Conservation (phyloP, 2,888 invertebrate genomes). For the Acleris sparsana region DNA sequence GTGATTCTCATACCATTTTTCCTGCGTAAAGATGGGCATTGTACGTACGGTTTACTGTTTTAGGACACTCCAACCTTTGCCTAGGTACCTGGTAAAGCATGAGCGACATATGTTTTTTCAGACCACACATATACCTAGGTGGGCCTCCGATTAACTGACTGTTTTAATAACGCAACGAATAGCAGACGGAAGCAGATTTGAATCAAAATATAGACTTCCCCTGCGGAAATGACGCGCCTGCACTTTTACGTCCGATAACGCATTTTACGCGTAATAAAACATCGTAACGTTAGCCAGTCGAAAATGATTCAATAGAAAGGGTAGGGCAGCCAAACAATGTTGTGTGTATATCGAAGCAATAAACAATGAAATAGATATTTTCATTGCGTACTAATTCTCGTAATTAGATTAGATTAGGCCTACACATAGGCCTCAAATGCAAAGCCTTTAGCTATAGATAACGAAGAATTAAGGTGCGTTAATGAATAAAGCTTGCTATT, state of each 20-base stretch:
- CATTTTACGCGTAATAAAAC: slow-evolving; percentile 44
- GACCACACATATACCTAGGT: too few relatives aligned
- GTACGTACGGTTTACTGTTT: background rate
- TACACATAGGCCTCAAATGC: too few relatives aligned
- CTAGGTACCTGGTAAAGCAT: background rate
- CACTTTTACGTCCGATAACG: slow-evolving; percentile 40
- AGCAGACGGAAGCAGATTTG: slow-evolving; percentile 69
- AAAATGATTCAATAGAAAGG: background rate
- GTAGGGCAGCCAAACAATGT: too few relatives aligned
- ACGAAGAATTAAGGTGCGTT: too few relatives aligned
- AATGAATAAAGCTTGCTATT: too few relatives aligned
- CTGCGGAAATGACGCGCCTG: slow-evolving; percentile 68
- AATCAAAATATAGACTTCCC: slow-evolving; percentile 78
- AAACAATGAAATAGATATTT: too few relatives aligned
- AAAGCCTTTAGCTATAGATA: too few relatives aligned
- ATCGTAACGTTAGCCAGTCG: background rate
- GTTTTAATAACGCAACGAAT: slow-evolving; percentile 23
- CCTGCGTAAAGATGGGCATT: background rate
- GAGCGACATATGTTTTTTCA: too few relatives aligned
- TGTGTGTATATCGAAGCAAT: too few relatives aligned
- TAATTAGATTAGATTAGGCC: too few relatives aligned
- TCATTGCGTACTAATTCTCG: too few relatives aligned
- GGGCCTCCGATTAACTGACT: slow-evolving; percentile 2
- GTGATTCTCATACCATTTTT: slow-evolving; percentile 2
- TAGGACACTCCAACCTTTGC: background rate